Evolutionary conservation across 2,888 invertebrate genomes (phyloP), one percentile per base, ranked within the genome.

Genomic region (Pelosia muscerda): DNA sequence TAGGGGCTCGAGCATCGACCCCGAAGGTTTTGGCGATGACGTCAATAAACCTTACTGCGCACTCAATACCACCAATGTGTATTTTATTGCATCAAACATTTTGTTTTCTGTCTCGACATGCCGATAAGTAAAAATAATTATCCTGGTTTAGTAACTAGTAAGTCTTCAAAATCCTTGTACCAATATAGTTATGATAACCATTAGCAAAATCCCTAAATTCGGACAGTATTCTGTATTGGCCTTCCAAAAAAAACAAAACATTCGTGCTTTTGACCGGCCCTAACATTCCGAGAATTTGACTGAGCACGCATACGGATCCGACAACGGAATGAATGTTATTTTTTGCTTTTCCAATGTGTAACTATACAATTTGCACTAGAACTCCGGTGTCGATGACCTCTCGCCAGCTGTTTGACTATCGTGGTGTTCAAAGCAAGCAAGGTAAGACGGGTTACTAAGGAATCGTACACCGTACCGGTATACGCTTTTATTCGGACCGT

Each of bases 331-430:
- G 86, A 82, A 85, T 86, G 84, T 90, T 93, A 90, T 93, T 92
- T 91, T 89, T 90, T 86, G 84, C 88, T 88, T 88, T 87, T 84
- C 81, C 87, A 83, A 90, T 89, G 90, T 93, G 90, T 93, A 88
- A 89, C 89, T 90, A 87, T 90, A 92, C 91, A 94, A 92, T 94
- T 94, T 92, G 94, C 94, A 92, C 91, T 90, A 91, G 88, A 87
- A 83, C 79, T 82, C 71, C 76, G 84, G 86, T 86, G 93, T 93
- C 94, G 83, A 86, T 91, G 93, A 94, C 92, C 94, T 90, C 86
- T 86, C 84, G 87, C 89, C 94, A 94, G 94, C 94, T 95, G 94
- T 92, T 93, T 88, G 86, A 84, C 90, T 92, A 93, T 92, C 92
- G 90, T 90, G 81, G 86, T 84, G 84, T 81, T 84, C 83, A 83